Evolutionary conservation across 1,140 invertebrate species (phyloP).

Genomic region (Bombus affinis): DNA sequence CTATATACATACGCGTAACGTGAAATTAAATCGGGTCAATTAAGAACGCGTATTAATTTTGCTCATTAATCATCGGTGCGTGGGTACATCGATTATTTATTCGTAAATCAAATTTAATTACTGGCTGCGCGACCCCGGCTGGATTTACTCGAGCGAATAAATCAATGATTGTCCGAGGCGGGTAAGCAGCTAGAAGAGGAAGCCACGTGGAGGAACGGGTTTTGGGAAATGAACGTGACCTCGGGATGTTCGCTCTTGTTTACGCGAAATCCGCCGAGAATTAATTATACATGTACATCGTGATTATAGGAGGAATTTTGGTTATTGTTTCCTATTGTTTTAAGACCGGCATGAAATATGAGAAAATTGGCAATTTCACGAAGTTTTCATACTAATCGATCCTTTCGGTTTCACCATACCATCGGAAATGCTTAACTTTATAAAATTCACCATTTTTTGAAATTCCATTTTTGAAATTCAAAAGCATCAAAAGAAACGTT

Average conservation of each 20-base stretch:
- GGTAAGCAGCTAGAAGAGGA: background rate
- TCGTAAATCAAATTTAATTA: slow-evolving; percentile 56
- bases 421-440: too few relatives aligned
- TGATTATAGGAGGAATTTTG: background rate
- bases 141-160: slow-evolving; percentile 33
- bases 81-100: slow-evolving; percentile 49
- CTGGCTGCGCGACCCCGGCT: background rate
- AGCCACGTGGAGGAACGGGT: background rate
- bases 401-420: too few relatives aligned
- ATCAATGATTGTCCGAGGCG: slow-evolving; percentile 34
- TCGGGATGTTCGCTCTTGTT: background rate
- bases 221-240: background rate
- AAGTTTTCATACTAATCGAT: too few relatives aligned
- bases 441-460: too few relatives aligned
- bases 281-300: background rate
- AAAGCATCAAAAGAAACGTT: too few relatives aligned
- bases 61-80: slow-evolving; percentile 38
- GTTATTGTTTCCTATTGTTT: background rate
- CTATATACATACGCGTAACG: slow-evolving; percentile 18
- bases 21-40: slow-evolving; percentile 55
- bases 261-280: background rate
- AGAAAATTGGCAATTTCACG: accelerated
- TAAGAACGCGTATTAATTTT: slow-evolving; percentile 52
- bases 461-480: too few relatives aligned
- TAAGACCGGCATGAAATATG: too few relatives aligned